A percentile compares a stretch with the other conserved stretches of the same genome.
These are phyloP conservation scores for Nemotelus nigrinus DNA, from an alignment of 2,888 invertebrate species.

Conservation along the genomic window DNA sequence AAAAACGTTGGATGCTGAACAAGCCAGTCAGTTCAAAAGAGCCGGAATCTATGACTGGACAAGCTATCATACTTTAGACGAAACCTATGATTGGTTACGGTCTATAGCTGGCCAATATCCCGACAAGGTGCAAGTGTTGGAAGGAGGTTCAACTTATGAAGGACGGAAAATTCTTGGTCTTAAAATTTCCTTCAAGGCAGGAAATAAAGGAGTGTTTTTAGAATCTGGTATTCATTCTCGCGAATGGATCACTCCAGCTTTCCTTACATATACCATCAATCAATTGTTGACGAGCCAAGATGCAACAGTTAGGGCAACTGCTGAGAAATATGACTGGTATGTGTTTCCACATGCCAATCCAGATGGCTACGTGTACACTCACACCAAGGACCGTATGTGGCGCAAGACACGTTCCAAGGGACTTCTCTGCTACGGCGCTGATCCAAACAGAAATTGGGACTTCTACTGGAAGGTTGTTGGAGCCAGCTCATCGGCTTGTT, in stretches of 20 bases:
- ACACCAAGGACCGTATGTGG: slow-evolving; percentile 72
- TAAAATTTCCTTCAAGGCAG: slow-evolving; percentile 52
- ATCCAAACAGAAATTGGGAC: slow-evolving; percentile 83
- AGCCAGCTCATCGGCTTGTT: slow-evolving; percentile 69
- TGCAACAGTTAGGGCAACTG: slow-evolving; percentile 60
- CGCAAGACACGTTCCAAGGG: slow-evolving; percentile 73
- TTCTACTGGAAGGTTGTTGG: slow-evolving; percentile 74
- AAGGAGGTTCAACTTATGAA: slow-evolving; percentile 66
- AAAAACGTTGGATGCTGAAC: slow-evolving; percentile 32
- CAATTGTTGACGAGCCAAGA: slow-evolving; percentile 65
- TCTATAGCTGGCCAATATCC: slow-evolving; percentile 64
- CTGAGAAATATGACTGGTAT: slow-evolving; percentile 71
- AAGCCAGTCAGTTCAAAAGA: slow-evolving; percentile 47
- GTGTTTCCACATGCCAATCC: slow-evolving; percentile 77
- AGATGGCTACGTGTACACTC: slow-evolving; percentile 75
- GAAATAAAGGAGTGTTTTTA: slow-evolving; percentile 62
- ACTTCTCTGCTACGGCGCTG: slow-evolving; percentile 71
- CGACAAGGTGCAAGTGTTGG: slow-evolving; percentile 63
- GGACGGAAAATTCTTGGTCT: slow-evolving; percentile 64
- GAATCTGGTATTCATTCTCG: slow-evolving; percentile 61
- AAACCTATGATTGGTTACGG: slow-evolving; percentile 68
- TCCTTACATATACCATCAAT: slow-evolving; percentile 66
- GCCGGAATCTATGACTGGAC: slow-evolving; percentile 58
- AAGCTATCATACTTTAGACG: slow-evolving; percentile 47
- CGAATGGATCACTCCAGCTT: slow-evolving; percentile 69